phyloP scores from a whole-genome alignment of 1,140 invertebrate genomes.

The Paraescarpia echinospica region DNA sequence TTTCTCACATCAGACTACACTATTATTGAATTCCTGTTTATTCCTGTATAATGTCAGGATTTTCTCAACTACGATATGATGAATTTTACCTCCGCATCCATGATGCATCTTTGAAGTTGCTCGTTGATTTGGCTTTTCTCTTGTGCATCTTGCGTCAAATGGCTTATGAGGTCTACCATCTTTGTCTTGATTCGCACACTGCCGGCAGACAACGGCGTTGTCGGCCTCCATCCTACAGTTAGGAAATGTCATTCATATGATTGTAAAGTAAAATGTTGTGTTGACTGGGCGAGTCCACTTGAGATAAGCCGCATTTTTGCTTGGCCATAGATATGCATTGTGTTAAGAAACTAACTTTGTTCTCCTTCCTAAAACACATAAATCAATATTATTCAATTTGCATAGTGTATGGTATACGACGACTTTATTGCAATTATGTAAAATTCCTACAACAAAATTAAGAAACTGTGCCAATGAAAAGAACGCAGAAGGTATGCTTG shows the following conservation, averaged over 20 bases:
- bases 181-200: background rate
- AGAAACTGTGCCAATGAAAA: too few species aligned
- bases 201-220: background rate
- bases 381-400: too few species aligned
- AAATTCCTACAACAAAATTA: too few species aligned
- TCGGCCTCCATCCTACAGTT: background rate
- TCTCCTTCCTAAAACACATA: too few species aligned
- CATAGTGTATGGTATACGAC: too few species aligned
- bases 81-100: background rate
- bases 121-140: background rate
- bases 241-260: background rate
- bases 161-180: background rate
- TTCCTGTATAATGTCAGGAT: background rate
- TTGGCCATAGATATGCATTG: too few species aligned
- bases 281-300: background rate
- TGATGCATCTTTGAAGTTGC: background rate
- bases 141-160: background rate
- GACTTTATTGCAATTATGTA: too few species aligned
- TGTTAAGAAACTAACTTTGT: too few species aligned
- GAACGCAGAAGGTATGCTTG: too few species aligned
- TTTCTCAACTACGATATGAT: background rate
- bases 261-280: background rate
- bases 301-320: too few species aligned
- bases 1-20: too few species aligned
- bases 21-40: too few species aligned